Evolutionary conservation across 2,797 vertebrate genomes (phyloP), one percentile per base, ranked within the genome.

Genomic region (Crypturellus tataupa): DNA sequence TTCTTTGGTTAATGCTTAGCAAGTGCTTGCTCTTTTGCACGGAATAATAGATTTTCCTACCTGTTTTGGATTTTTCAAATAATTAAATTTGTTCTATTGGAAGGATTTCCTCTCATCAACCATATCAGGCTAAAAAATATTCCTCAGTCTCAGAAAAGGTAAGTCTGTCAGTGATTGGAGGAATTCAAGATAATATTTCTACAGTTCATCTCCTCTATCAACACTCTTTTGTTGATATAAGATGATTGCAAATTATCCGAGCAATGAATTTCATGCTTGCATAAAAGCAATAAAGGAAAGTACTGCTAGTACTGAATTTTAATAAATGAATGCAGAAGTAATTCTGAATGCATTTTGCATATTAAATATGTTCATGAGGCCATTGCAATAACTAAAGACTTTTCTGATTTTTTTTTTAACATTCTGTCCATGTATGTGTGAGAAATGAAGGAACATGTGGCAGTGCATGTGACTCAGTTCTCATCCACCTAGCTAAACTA

Each of bases 201-300:
- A 62, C 37, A 65, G n/a, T 83, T 91, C 33, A 31, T 91, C 37
- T 87, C 78, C 25, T 49, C 47, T 49, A 13, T 49, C 47, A 49
- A 49, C 11, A 23, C 21, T 16, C 87, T 83, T 87, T 68, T 89
- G 20, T 76, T 84, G 47, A 24, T 64, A 15, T 9, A 35, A 81
- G 83, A 76, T 64, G n/a, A 47, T 24, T 62, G 17, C 18, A 85
- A 39, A 75, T 82, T 70, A 63, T 85, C 56, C 80, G 62, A 14
- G 29, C 73, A 82, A 70, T 77, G 58, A 53, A 29, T 68, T 90
- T 47, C 42, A 3, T 71, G 72, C 84, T 69, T 82, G 87, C 72
- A 79, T 42, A 67, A 88, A 86, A 93, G 51, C 72, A 79, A 46
- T 70, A 88, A 86, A 93, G 51, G 27, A 47, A 51, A 72, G 37